Evolutionary conservation across 2,888 invertebrate genomes (phyloP).

Genomic region (Thysanoteuthis rhombus): DNA sequence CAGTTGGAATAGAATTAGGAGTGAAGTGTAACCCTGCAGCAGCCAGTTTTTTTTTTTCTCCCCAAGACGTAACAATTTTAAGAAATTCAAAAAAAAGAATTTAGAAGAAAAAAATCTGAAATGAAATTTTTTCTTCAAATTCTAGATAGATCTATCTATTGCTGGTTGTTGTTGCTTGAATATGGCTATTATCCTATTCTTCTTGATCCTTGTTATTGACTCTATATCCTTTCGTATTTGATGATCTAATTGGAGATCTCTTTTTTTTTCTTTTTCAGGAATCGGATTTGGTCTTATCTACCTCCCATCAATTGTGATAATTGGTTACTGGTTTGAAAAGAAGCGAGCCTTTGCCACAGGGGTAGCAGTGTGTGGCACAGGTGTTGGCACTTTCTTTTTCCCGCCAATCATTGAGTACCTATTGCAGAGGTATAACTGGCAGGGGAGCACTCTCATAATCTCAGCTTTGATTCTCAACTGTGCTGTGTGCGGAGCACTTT

Average conservation of each 20-base stretch:
- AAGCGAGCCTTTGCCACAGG: conserved; percentile 95
- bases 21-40: too few species aligned
- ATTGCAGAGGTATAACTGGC: conserved; percentile 73
- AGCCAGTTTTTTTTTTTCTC: too few species aligned
- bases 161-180: too few species aligned
- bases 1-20: too few species aligned
- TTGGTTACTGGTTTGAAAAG: conserved; percentile 96
- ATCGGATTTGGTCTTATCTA: conserved; percentile 93
- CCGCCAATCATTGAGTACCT: conserved; percentile 74
- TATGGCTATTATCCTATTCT: neutral
- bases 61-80: too few species aligned
- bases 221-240: too few species aligned
- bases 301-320: conserved; percentile 91
- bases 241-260: too few species aligned
- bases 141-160: too few species aligned
- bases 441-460: conserved; percentile 79
- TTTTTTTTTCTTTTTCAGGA: conserved; percentile 45
- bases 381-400: conserved; percentile 88
- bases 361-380: conserved; percentile 93
- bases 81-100: too few species aligned
- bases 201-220: too few species aligned
- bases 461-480: conserved; percentile 84
- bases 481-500: conserved; percentile 81
- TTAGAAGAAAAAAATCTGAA: too few species aligned
- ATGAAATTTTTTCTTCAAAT: too few species aligned